phyloP scores from a whole-genome alignment of 2,797 vertebrate species.

The Lophotriccus pileatus region DNA sequence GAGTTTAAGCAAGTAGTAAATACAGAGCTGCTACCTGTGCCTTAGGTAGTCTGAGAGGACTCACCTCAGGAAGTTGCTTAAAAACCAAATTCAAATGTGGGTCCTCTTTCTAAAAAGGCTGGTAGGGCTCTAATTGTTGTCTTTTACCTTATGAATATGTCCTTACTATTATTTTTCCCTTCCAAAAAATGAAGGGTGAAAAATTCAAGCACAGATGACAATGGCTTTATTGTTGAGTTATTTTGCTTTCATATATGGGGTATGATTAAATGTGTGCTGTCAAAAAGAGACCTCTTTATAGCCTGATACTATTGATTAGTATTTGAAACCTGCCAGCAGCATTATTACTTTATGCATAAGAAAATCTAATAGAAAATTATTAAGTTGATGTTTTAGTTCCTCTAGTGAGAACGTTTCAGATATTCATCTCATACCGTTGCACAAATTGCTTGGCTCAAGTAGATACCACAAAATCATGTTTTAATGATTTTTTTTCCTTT shows the following conservation, averaged over 20 bases:
- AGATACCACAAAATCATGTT: constrained; percentile 43
- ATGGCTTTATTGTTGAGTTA: background rate
- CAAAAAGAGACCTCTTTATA: background rate
- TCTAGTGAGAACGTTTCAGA: background rate
- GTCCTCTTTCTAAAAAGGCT: background rate
- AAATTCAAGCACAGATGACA: background rate
- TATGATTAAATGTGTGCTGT: constrained; percentile 1
- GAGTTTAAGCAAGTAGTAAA: background rate
- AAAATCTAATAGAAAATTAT: background rate
- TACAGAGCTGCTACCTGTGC: background rate
- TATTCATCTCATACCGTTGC: constrained; percentile 49
- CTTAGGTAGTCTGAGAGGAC: background rate
- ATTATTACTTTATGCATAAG: background rate
- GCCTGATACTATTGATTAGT: constrained; percentile 10
- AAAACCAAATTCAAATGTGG: background rate
- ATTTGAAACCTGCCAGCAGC: background rate
- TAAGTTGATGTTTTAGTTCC: background rate
- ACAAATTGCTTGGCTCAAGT: constrained; percentile 4
- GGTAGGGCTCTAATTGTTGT: background rate
- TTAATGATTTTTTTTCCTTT: constrained; percentile 60
- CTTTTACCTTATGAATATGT: background rate
- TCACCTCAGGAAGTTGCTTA: background rate
- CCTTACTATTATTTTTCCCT: background rate
- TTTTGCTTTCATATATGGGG: background rate
- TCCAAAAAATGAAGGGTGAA: background rate